Conservation (phyloP, 2,888 invertebrate genomes). For the Salticus scenicus region DNA sequence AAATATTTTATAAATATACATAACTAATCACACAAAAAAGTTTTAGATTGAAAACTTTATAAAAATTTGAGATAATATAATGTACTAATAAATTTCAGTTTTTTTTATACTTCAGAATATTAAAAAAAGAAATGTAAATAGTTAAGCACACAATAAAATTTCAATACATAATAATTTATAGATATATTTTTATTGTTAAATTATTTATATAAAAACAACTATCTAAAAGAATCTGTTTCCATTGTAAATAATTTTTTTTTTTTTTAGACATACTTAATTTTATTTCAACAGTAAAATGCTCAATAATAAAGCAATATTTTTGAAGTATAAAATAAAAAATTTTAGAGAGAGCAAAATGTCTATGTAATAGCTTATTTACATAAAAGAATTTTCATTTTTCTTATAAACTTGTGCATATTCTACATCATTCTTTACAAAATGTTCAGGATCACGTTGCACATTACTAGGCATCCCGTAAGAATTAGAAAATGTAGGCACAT, state of each 20-base stretch:
- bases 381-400: conserved; percentile 34
- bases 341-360: background rate
- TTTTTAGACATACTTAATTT: background rate
- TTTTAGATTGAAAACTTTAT: background rate
- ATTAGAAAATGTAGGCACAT: conserved; percentile 32
- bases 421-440: conserved; percentile 71
- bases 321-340: background rate
- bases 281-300: background rate
- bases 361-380: background rate
- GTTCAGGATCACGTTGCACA: conserved; percentile 55
- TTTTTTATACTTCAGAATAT: background rate
- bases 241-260: background rate
- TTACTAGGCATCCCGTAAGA: background rate
- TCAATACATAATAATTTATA: no score
- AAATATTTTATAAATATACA: background rate
- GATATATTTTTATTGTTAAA: no score
- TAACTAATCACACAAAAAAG: background rate
- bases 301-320: background rate
- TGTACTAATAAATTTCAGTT: background rate
- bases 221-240: background rate
- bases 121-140: background rate
- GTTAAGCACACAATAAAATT: background rate
- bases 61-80: background rate
- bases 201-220: background rate
- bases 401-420: conserved; percentile 71